phyloP scores from a whole-genome alignment of 2,888 invertebrate species.

The Thera obeliscata region DNA sequence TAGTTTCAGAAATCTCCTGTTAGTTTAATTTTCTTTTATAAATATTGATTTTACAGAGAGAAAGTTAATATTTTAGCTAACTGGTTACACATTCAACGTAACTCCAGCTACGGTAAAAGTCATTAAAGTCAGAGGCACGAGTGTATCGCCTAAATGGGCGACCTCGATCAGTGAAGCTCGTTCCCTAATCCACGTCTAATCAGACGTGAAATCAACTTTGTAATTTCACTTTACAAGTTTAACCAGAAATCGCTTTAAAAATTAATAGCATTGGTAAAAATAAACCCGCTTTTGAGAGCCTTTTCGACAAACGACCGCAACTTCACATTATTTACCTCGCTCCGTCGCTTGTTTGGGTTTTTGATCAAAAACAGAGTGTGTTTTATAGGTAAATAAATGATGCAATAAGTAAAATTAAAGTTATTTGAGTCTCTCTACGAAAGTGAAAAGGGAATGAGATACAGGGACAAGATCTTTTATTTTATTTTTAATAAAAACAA shows the following conservation, averaged over 20 bases:
- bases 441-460: too few relatives aligned
- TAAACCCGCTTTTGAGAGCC: slow-evolving; percentile 2
- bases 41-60: too few relatives aligned
- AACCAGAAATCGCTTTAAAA: slow-evolving; percentile 24
- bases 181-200: slow-evolving; percentile 61
- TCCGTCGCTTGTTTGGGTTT: background rate
- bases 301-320: background rate
- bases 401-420: too few relatives aligned
- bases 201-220: slow-evolving; percentile 52
- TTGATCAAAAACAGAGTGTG: too few relatives aligned
- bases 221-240: slow-evolving; percentile 24
- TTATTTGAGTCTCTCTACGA: too few relatives aligned
- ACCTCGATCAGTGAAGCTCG: slow-evolving; percentile 61
- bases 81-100: background rate
- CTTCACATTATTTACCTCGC: background rate
- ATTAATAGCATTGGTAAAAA: slow-evolving; percentile 23
- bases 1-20: too few relatives aligned
- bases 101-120: slow-evolving; percentile 39
- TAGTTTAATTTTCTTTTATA: too few relatives aligned
- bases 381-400: too few relatives aligned
- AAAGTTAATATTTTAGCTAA: too few relatives aligned
- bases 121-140: slow-evolving; percentile 55
- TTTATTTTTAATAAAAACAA: too few relatives aligned
- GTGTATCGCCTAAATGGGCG: slow-evolving; percentile 40
- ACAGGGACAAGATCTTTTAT: too few relatives aligned